Evolutionary conservation across 2,888 invertebrate genomes (phyloP), one percentile per base, ranked within the genome.

Genomic region (Drosophila peninsularis): DNA sequence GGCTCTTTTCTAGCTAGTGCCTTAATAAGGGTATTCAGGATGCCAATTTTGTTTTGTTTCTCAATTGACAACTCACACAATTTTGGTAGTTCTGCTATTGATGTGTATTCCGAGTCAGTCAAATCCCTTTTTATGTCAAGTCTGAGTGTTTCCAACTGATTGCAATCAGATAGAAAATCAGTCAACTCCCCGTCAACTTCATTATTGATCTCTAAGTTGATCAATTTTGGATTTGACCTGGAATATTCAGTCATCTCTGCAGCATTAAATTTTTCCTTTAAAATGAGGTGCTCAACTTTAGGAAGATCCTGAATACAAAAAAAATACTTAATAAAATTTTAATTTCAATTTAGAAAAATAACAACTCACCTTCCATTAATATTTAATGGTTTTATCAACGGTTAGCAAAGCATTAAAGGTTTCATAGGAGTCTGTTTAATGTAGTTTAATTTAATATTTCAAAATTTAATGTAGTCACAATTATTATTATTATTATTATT

Each of bases 131-230:
- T 36, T 0, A 36, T 2, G 1, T 1, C 6, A n/a, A 47, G 19
- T 14, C 13, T 11, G 10, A 57, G 19, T 6, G 5, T 11, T 13
- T 27, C 1, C 11, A 57, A 19, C 11, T 57, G 27, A 27, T n/a
- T n/a, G 27, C 57, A 57, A 24, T 30, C 5, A 10, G 47, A 24
- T 6, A 57, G 14, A 37, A 37, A 36, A 5, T 47, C 56, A 37
- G 10, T 47, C 10, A 57, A 5, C 47, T 27, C 17, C 7, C 47
- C 56, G 3, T 36, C 3, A 6, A 47, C 27, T 11, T 57, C 14
- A 7, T 11, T 47, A 11, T 13, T 19, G 10, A 37, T 11, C 19
- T 47, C 36, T 5, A 57, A 27, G 10, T 21, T 1, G 13, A 11
- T 11, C 17, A 44, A 13, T 11, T 44, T 24, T 5, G 14, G 6